These are phyloP conservation scores for Brachypodius melanocephalos DNA, from an alignment of 2,113 vertebrate species.

Conservation along the genomic window DNA sequence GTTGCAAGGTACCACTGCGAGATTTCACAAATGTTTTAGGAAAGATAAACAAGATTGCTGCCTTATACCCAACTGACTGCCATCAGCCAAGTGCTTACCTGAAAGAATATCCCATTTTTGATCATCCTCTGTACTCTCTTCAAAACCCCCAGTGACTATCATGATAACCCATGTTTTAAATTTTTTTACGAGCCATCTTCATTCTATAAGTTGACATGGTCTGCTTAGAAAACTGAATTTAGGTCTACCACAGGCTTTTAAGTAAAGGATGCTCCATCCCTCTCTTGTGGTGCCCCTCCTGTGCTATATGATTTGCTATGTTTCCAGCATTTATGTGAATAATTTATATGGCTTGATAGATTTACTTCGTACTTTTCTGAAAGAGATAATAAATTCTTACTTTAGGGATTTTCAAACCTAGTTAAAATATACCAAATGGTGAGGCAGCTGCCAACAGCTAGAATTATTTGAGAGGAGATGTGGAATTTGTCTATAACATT, in stretches of 20 bases:
- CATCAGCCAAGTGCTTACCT: not conserved
- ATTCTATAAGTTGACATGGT: not conserved
- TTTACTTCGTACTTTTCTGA: not conserved
- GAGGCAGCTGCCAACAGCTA: not conserved
- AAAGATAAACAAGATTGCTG: not conserved
- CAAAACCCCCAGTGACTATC: not conserved
- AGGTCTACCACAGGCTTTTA: not conserved
- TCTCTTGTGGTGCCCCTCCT: not conserved
- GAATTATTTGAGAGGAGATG: not conserved
- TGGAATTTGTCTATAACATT: not conserved
- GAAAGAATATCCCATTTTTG: not conserved
- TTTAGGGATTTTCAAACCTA: conserved; percentile 13
- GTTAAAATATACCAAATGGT: not conserved
- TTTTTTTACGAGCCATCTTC: not conserved
- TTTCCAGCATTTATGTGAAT: conserved; percentile 21
- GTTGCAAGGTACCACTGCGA: not conserved
- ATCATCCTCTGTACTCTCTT: not conserved
- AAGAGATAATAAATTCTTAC: conserved; percentile 16
- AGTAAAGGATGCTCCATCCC: not conserved
- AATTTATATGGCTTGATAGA: conserved; percentile 18
- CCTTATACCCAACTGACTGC: not conserved
- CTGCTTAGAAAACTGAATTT: not conserved
- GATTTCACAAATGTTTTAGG: not conserved
- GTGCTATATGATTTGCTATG: not conserved
- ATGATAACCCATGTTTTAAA: not conserved